Conservation (phyloP, 2,113 vertebrate species). For the Thamnophis sirtalis region DNA sequence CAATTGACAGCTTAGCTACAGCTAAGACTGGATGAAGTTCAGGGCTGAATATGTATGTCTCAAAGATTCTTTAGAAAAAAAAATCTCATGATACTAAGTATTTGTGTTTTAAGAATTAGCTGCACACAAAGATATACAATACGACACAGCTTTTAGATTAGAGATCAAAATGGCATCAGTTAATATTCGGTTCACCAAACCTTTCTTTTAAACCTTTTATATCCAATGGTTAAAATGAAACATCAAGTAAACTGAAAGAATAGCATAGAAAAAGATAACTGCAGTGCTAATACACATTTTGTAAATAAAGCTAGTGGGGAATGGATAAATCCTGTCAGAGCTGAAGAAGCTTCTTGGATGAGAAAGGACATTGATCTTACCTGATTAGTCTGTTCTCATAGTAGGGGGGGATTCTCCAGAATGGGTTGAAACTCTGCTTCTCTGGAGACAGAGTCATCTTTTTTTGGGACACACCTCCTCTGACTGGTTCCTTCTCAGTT, state of each 20-base stretch:
- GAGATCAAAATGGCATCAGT: background rate
- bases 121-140: background rate
- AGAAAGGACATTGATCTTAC: no score
- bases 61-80: background rate
- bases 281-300: background rate
- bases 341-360: no score
- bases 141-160: background rate
- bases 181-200: background rate
- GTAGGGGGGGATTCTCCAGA: no score
- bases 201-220: background rate
- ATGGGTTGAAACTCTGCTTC: no score
- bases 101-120: background rate
- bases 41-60: background rate
- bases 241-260: background rate
- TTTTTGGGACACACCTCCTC: no score
- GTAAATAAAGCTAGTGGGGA: background rate
- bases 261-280: background rate
- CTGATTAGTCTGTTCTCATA: no score
- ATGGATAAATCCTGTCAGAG: no score
- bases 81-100: background rate
- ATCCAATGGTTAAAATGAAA: background rate
- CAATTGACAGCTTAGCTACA: background rate
- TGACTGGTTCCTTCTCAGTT: no score
- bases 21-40: background rate
- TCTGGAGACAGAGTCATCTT: no score